Conservation (phyloP, 2,888 invertebrate genomes). For the Helobdella robusta region DNA sequence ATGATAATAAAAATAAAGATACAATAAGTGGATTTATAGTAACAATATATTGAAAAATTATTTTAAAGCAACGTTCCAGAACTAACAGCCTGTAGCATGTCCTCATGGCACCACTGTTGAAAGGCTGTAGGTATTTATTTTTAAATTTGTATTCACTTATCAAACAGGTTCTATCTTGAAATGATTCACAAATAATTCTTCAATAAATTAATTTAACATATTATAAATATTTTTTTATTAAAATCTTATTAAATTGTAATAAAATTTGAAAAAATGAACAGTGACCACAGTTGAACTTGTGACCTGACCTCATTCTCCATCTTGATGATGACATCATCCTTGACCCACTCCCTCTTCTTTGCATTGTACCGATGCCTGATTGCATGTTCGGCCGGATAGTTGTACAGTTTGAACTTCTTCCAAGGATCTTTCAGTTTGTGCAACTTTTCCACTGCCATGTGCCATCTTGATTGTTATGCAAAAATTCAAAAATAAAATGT, state of each 20-base stretch:
- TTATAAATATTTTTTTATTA: background rate
- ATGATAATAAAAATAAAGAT: background rate
- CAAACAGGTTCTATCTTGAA: background rate
- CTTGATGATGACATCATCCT: constrained; percentile 53
- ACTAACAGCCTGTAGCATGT: constrained; percentile 55
- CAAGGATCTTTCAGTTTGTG: constrained; percentile 51
- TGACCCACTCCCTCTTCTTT: constrained; percentile 51
- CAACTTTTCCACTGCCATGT: constrained; percentile 19
- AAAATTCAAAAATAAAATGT: too few species aligned
- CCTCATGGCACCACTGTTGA: constrained; percentile 56
- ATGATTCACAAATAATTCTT: background rate
- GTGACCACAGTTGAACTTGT: background rate
- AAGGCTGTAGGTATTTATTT: constrained; percentile 46
- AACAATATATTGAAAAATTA: background rate
- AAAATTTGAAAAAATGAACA: background rate
- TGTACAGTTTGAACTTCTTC: constrained; percentile 52
- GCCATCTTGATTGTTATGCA: constrained; percentile 18
- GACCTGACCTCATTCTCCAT: constrained; percentile 50
- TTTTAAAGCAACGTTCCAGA: background rate
- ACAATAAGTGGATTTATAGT: too few species aligned
- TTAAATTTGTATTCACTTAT: background rate
- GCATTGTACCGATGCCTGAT: constrained; percentile 54
- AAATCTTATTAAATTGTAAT: background rate
- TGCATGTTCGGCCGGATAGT: constrained; percentile 49
- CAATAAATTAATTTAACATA: background rate